These are phyloP conservation scores for Micropoecilia bifurca DNA, from an alignment of 2,797 vertebrate genomes.

Conservation along the genomic window DNA sequence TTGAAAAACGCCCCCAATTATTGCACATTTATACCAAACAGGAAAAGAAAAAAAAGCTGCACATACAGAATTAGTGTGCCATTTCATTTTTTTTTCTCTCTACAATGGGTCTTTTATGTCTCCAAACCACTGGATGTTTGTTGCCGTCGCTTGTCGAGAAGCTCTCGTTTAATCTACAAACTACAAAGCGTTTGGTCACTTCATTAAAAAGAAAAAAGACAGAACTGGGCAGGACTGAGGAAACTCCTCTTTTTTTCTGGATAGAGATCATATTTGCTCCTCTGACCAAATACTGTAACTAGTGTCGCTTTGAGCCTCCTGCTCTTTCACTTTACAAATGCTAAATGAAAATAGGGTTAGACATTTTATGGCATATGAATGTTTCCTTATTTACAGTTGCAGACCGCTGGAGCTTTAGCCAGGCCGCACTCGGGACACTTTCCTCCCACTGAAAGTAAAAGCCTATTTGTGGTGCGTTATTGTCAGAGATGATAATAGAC, in stretches of 20 bases:
- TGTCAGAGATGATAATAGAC: slow-evolving; percentile 53
- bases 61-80: slow-evolving; percentile 34
- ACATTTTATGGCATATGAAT: slow-evolving; percentile 46
- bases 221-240: slow-evolving; percentile 54
- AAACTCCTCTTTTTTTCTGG: slow-evolving; percentile 30
- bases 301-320: slow-evolving; percentile 45
- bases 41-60: slow-evolving; percentile 5
- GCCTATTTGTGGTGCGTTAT: slow-evolving; percentile 16
- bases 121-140: slow-evolving; percentile 36
- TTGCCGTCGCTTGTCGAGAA: slow-evolving; percentile 61
- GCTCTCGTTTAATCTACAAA: slow-evolving; percentile 64
- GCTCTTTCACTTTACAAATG: slow-evolving; percentile 51
- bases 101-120: slow-evolving; percentile 52
- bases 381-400: slow-evolving; percentile 53
- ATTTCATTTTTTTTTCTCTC: slow-evolving; percentile 51
- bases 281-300: slow-evolving; percentile 52
- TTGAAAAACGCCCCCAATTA: slow-evolving; percentile 37
- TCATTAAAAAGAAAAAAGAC: slow-evolving; percentile 54
- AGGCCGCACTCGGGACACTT: slow-evolving; percentile 53
- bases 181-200: slow-evolving; percentile 63
- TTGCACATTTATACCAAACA: slow-evolving; percentile 15
- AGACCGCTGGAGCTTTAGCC: slow-evolving; percentile 39
- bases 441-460: slow-evolving; percentile 41
- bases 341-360: slow-evolving; percentile 65
- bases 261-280: slow-evolving; percentile 56